Evolutionary conservation across 2,113 vertebrate species (phyloP), one percentile per base, ranked within the genome.

Genomic region (human): DNA sequence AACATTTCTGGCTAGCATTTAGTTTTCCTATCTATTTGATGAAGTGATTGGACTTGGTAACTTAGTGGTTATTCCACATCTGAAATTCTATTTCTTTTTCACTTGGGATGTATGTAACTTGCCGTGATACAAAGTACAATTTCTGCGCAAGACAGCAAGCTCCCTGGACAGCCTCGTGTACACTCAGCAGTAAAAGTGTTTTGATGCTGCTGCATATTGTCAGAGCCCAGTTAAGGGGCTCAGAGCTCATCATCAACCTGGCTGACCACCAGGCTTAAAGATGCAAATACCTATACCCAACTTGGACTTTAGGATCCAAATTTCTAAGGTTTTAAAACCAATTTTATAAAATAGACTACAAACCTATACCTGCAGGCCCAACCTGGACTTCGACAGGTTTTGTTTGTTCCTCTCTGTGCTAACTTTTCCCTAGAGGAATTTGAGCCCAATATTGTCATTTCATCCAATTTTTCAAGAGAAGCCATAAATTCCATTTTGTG

Each of bases 401-500:
- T 86, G 11, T 16, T 78, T 35, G 0, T 66, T 94, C 25, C 61
- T 80, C 57, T 55, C 45, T 66, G 14, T 43, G 57, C 64, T 45
- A 89, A 78, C 27, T 2, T 32, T 43, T 32, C 30, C 80, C 38
- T 30, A 20, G 35, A 95, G 59, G 43, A 86, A 89, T 75, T 55
- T 90, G 25, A 85, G 57, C 11, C 23, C 32, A 57, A 12, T 86
- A 61, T 55, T 90, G 52, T 73, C 32, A 87, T 78, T 45, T 84
- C 18, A 75, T 55, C 79, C 35, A 10, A 40, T 55, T 85, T 76
- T 45, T 76, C 48, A 70, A 82, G 11, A 84, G 38, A 81, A 94
- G 80, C 48, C 73, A 64, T 84, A 89, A 80, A 85, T 76, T 76
- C 78, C 75, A 40, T 59, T 94, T 81, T 89, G 25, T 35, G 14